Base-by-base conservation (phyloP, 2,888 invertebrate genomes). In the Cantharis rufa region DNA sequence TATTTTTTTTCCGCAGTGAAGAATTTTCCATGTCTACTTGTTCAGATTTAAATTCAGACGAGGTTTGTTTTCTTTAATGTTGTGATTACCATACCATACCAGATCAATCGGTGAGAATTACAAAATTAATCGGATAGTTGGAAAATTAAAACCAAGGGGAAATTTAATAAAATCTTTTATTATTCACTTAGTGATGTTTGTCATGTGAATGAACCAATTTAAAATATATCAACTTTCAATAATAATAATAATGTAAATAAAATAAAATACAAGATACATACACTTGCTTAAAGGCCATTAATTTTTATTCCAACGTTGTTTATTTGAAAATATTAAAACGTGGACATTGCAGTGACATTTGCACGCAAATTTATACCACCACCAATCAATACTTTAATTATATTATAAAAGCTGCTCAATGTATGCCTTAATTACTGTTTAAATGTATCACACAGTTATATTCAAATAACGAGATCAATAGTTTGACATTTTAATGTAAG, bases 231-330 rank as follows among this genome's bases (percentile, higher is more conserved):
- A 84, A 81, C 81, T 78, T 78, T 82, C 83, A 84, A 84, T 84
- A 85, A 86, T 85, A 48, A 48, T 48, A 48, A 48, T 48, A 48
- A 84, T 84, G 84, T 84, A 85, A 85, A 86, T 86, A 86, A 85
- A 86, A 86, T 85, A 85, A 82, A 85, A 87, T 86, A 86, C 85
- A 86, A 86, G 87, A 86, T 86, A 85, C 85, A 84, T 84, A 82
- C 82, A 84, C 82, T 80, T 79, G 82, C 83, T 81, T 86, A 86
- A 87, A 87, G 86, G 86, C 86, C 85, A 83, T 86, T 84, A 74
- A 73, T 71, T 66, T 66, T 66, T 66, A 66, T 21, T 66, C 24
- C 64, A n/a, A 66, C 64, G 24, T 66, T 21, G 64, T 64, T 64
- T 21, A 21, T 21, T 21, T 21, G 64, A 66, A 66, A 66, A 21